Evolutionary conservation across 53 echinoderm and acorn worm species (phyloP), one percentile per base, ranked within the genome.

Genomic region (Actinopyga echinites): DNA sequence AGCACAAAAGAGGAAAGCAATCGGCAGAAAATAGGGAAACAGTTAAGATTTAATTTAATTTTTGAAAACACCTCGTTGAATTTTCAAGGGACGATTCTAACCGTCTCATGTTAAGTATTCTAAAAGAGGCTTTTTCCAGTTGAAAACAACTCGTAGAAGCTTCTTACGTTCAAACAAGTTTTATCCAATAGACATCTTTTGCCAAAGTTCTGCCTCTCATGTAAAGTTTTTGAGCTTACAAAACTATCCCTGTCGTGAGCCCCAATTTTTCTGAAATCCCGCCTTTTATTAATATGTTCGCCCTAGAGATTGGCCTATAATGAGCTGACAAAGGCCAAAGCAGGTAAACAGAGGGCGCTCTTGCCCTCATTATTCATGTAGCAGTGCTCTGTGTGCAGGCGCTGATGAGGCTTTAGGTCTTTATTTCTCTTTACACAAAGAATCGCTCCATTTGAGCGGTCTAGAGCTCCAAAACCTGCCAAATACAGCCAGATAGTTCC

Each of bases 371-470:
- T 80, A 80, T 80, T 80, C 81, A 80, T 80, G 81, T 80, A 80
- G 60, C 63, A 80, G 81, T 44, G 60, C 81, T 62, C 63, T 61
- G 37, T 80, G 81, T 80, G 44, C 22, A 62, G 63, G 81, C 81
- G 63, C 81, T 62, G 81, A 59, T 80, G 81, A 61, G 81, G 63
- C 26, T 80, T 49, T 80, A 80, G 81, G 63, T 80, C 63, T 80
- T 80, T 80, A 59, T 80, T 80, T 80, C 63, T 80, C 81, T 80
- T 80, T 80, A 80, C 81, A 80, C 81, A 80, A 80, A 80, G 81
- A 80, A 61, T 62, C 81, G 60, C 63, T 61, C 81, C 81, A 62
- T 80, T 80, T 80, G 60, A 62, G 38, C 40, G 42, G 31, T 80
- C 63, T 45, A 42, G 81, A 80, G 81, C 60, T 59, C 60, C 59